These are phyloP conservation scores for Tenodera sinensis DNA, from an alignment of 2,888 invertebrate genomes.

Conservation along the genomic window DNA sequence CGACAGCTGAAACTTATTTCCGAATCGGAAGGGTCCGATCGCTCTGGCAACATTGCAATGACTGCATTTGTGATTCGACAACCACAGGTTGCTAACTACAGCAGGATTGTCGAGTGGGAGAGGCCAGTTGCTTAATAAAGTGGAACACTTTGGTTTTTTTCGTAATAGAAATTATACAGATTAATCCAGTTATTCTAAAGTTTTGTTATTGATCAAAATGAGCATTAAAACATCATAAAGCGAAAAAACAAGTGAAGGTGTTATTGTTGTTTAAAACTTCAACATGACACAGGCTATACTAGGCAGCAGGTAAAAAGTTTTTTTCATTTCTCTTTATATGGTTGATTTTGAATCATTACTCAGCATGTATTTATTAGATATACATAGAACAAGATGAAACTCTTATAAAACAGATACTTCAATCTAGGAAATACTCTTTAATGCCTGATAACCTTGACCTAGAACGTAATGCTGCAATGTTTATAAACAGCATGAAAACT, in stretches of 20 bases:
- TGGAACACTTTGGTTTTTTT: not conserved
- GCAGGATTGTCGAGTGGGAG: not conserved
- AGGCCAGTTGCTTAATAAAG: not conserved
- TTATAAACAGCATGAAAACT: not conserved
- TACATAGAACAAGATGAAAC: not conserved
- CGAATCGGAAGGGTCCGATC: too few relatives aligned
- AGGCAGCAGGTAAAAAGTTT: not conserved
- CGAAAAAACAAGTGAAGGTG: not conserved
- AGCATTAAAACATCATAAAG: not conserved
- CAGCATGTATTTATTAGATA: not conserved
- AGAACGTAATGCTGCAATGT: not conserved
- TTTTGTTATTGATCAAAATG: not conserved
- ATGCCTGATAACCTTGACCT: not conserved
- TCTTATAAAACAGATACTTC: not conserved
- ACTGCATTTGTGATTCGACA: not conserved
- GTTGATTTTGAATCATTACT: not conserved
- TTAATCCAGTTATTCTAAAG: not conserved
- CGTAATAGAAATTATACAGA: not conserved
- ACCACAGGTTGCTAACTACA: not conserved
- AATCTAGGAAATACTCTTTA: not conserved
- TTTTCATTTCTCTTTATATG: not conserved
- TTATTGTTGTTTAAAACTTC: not conserved
- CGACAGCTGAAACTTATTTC: too few relatives aligned
- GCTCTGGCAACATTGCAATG: not conserved
- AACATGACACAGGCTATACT: not conserved